Base-by-base conservation (phyloP, 2,888 invertebrate species). In the Sphaerophoria taeniata region DNA sequence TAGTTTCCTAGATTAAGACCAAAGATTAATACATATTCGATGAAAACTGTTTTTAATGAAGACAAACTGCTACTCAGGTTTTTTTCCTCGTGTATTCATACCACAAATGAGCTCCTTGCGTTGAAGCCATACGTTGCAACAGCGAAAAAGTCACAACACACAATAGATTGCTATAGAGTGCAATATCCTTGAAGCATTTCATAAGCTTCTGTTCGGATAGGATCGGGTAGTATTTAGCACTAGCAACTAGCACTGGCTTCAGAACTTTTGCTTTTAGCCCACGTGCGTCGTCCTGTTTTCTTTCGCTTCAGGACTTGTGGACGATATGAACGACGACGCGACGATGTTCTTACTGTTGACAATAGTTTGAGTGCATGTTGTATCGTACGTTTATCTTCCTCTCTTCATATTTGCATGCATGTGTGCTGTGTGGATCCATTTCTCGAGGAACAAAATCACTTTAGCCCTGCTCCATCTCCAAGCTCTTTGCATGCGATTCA, bases 11-110 rank as follows among this genome's bases (percentile, higher is more conserved):
- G 53, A 67, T 67, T 53, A 67, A 53, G 67, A 53, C 24, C 53
- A 67, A 39, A 53, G 51, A 67, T 53, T 67, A 53, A 53, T 53
- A 39, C n/a, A n/a, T n/a, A n/a, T 53, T 53, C 39, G 36, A 67
- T 53, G 51, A 16, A n/a, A 67, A 65, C 63, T 65, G n/a, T 65
- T 55, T 60, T 65, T 49, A 49, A 65, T 34, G 47, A 65, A 49
- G 34, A 65, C 49, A 65, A 65, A 49, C 34, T 16, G 47, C 47
- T 63, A 60, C 31, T 4, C 4, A 24, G 14, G 0, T 34, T 47
- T 61, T 63, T 63, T 63, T 43, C 2, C 11, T 43, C 11, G 4
- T 6, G 7, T 43, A 5, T 43, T 55, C 16, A 11, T 11, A 56
- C 33, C 7, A 14, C 14, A 55, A 24, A 39, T 39, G 39, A 60